Evolutionary conservation across 2,888 invertebrate genomes (phyloP).

Genomic region (Endotricha flammealis): DNA sequence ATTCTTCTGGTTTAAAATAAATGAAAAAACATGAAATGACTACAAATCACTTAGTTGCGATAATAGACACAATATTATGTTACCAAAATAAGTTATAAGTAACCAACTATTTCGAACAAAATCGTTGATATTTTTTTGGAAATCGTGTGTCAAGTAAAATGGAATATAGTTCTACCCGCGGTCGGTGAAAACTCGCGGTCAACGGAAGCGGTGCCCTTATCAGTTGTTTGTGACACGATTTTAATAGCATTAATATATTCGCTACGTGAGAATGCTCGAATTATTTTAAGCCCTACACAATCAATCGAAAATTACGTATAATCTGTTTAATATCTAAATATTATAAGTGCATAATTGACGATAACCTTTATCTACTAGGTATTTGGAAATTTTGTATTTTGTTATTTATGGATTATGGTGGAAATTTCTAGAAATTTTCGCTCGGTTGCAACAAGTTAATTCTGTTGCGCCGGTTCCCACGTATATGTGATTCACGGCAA

Average conservation of each 20-base stretch:
- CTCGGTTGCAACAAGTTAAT: slow-evolving; percentile 1
- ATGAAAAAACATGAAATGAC: no score
- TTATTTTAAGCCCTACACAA: slow-evolving; percentile 21
- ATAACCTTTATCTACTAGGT: not conserved
- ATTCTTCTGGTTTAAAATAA: no score
- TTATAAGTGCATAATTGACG: not conserved
- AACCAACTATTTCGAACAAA: no score
- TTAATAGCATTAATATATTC: slow-evolving; percentile 32
- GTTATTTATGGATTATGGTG: not conserved
- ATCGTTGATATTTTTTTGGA: no score
- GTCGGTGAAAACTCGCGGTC: slow-evolving; percentile 47
- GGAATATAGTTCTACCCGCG: slow-evolving; percentile 30
- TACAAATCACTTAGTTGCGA: no score
- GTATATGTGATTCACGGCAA: slow-evolving; percentile 14
- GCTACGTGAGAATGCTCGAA: slow-evolving; percentile 54
- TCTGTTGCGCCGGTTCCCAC: slow-evolving; percentile 3
- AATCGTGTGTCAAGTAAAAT: no score
- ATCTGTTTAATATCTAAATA: not conserved
- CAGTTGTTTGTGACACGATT: slow-evolving; percentile 57
- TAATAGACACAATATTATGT: no score
- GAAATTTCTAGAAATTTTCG: not conserved
- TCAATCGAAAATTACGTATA: no score
- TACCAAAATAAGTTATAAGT: no score
- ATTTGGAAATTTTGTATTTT: not conserved
- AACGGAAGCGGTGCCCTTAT: slow-evolving; percentile 66